phyloP scores from a whole-genome alignment of 2,113 vertebrate genomes.

The Sapajus apella region DNA sequence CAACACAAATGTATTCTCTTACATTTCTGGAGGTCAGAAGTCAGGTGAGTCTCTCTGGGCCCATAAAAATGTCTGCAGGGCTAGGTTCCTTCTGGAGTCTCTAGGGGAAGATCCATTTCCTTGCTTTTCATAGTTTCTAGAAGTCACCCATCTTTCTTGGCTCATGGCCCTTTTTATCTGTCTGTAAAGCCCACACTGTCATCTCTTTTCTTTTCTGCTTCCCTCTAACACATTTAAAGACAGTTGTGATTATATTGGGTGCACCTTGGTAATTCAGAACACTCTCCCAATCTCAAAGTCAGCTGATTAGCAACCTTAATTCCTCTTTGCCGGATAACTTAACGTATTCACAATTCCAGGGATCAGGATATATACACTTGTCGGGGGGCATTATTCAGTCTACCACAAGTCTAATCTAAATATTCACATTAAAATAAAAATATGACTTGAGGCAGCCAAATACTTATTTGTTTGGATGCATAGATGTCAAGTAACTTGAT shows the following conservation, averaged over 20 bases:
- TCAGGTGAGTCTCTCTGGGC: neutral
- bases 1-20: neutral
- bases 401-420: neutral
- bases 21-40: neutral
- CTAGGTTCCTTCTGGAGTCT: neutral
- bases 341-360: neutral
- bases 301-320: neutral
- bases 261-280: neutral
- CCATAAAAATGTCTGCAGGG: neutral
- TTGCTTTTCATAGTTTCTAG: neutral
- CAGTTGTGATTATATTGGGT: neutral
- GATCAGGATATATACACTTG: neutral
- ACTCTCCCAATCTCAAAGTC: neutral
- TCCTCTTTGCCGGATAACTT: neutral
- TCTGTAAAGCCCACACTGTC: neutral
- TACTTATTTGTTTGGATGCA: neutral
- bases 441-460: neutral
- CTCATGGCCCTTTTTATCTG: neutral
- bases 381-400: neutral
- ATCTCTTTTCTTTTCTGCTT: neutral
- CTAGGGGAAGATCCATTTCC: neutral
- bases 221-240: neutral
- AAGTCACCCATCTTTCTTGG: neutral
- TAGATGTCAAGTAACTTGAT: neutral
- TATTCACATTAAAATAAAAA: slow-evolving; percentile 8